Evolutionary conservation across 2,888 invertebrate species (phyloP).

Genomic region (Steinernema hermaphroditum): DNA sequence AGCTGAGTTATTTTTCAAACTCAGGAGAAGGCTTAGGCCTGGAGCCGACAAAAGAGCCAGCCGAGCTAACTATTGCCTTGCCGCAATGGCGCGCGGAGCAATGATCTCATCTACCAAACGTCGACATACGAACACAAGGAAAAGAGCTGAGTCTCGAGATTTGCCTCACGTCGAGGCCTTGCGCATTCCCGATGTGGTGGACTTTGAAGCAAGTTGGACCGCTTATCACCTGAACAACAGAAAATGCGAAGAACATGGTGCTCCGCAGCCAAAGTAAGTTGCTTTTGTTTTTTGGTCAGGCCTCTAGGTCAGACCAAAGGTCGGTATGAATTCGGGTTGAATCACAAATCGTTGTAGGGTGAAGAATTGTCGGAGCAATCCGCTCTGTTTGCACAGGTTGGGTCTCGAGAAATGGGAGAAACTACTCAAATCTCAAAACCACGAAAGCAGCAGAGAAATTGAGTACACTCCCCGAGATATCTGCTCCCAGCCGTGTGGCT

Average conservation of each 20-base stretch:
- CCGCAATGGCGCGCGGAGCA: constrained; percentile 17
- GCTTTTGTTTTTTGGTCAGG: no score
- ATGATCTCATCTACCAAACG: constrained; percentile 14
- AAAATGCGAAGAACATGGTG: constrained; percentile 44
- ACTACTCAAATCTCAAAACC: constrained; percentile 41
- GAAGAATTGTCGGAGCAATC: constrained; percentile 56
- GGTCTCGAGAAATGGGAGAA: constrained; percentile 64
- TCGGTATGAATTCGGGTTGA: no score
- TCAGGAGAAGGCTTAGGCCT: background rate
- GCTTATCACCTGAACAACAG: constrained; percentile 45
- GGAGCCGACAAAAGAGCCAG: background rate
- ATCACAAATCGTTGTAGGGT: no score
- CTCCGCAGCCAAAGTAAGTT: constrained; percentile 52
- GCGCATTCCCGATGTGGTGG: constrained; percentile 33
- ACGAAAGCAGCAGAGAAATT: constrained; percentile 28
- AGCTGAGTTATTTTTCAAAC: no score
- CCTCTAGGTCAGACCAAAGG: no score
- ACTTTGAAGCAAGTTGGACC: constrained; percentile 37
- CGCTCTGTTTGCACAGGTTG: constrained; percentile 58
- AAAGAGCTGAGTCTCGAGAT: background rate
- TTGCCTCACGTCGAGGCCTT: background rate
- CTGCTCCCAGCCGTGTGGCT: constrained; percentile 56
- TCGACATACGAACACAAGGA: background rate
- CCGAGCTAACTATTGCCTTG: no score
- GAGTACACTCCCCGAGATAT: constrained; percentile 45